Conservation (phyloP, 1,140 invertebrate genomes). For the Heterodera carotae region DNA sequence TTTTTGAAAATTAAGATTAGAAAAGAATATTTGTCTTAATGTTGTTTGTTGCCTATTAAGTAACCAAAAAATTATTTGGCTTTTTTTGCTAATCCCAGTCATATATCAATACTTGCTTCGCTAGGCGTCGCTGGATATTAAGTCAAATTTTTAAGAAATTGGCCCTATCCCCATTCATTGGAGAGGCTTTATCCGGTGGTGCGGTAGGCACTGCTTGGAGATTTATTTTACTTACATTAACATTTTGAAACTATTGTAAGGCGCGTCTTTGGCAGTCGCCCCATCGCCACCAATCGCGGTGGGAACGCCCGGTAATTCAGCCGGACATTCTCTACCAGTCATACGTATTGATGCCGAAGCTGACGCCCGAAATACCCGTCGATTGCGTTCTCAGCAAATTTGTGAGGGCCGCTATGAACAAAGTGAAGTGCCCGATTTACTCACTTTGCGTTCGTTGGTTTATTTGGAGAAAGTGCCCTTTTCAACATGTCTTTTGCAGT, state of each 20-base stretch:
- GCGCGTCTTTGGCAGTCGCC: slow-evolving; percentile 42
- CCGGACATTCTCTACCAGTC: slow-evolving; percentile 52
- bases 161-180: too few relatives aligned
- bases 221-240: neutral
- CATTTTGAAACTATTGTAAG: slow-evolving; percentile 19
- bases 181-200: too few relatives aligned
- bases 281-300: neutral
- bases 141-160: too few relatives aligned
- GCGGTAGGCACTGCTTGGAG: too few relatives aligned
- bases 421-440: slow-evolving; percentile 98
- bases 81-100: too few relatives aligned
- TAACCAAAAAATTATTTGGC: too few relatives aligned
- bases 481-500: slow-evolving; percentile 68
- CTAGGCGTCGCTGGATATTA: too few relatives aligned
- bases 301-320: slow-evolving; percentile 46
- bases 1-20: too few relatives aligned
- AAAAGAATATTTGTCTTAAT: too few relatives aligned
- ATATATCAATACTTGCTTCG: too few relatives aligned
- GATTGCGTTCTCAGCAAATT: slow-evolving; percentile 75
- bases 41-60: too few relatives aligned
- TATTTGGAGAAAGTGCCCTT: neutral
- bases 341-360: slow-evolving; percentile 55
- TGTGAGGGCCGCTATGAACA: slow-evolving; percentile 97
- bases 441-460: slow-evolving; percentile 77
- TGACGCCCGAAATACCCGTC: slow-evolving; percentile 81